Evolutionary conservation across 2,888 invertebrate species (phyloP).

Genomic region (Chrysolina oricalcia): DNA sequence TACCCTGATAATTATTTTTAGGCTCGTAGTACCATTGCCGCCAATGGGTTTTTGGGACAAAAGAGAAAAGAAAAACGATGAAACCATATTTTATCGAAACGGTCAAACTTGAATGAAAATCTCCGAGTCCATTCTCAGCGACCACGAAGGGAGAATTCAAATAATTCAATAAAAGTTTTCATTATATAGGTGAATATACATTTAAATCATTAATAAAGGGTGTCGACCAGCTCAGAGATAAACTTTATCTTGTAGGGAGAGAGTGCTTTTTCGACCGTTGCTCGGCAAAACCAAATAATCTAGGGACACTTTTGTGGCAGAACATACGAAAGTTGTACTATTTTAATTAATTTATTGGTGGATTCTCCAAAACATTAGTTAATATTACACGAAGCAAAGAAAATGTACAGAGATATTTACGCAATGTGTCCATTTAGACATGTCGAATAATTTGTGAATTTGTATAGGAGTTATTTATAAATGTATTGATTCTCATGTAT

Average conservation of each 20-base stretch:
- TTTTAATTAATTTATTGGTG: slow-evolving; percentile 18
- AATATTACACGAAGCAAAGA: neutral
- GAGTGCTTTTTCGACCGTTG: slow-evolving; percentile 19
- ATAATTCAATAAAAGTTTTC: slow-evolving; percentile 33
- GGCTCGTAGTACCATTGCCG: neutral
- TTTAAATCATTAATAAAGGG: slow-evolving; percentile 33
- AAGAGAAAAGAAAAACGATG: slow-evolving; percentile 19
- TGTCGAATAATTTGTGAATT: no score
- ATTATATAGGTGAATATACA: slow-evolving; percentile 25
- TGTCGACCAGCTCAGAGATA: slow-evolving; percentile 25
- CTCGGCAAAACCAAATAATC: slow-evolving; percentile 7
- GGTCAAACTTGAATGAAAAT: slow-evolving; percentile 26
- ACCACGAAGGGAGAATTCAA: slow-evolving; percentile 24
- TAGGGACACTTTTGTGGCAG: neutral
- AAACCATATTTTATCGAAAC: slow-evolving; percentile 10
- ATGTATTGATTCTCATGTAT: no score
- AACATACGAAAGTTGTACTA: slow-evolving; percentile 1
- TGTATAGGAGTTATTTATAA: no score
- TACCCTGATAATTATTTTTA: neutral
- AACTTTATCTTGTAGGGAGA: slow-evolving; percentile 30
- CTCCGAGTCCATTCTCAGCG: slow-evolving; percentile 19
- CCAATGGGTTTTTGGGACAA: slow-evolving; percentile 1
- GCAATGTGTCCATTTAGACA: no score
- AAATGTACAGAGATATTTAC: no score
- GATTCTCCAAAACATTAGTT: neutral